Percentiles rank a stretch among this genome's conserved stretches.
phyloP scores from a whole-genome alignment of 2,797 vertebrate genomes.

The Oryzias dopingdopingensis region DNA sequence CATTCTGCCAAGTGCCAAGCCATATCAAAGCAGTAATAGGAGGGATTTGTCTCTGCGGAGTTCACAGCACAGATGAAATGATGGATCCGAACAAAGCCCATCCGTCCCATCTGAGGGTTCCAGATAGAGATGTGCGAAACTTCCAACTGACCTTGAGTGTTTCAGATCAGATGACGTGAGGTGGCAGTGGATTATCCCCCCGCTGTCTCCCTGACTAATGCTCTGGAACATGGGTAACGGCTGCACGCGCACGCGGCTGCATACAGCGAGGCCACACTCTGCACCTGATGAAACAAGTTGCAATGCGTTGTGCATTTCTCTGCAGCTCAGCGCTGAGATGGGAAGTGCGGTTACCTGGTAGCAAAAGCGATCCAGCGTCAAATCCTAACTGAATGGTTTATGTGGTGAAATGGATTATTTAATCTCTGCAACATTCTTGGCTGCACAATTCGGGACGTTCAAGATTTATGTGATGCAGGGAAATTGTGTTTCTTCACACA shows the following conservation, averaged over 20 bases:
- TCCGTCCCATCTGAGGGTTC: conserved; percentile 28
- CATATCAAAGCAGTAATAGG: conserved; percentile 40
- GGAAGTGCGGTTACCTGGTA: too few relatives aligned
- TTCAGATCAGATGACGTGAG: conserved; percentile 46
- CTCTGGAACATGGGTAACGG: conserved; percentile 2
- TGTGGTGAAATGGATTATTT: too few relatives aligned
- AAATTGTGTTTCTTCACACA: too few relatives aligned
- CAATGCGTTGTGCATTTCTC: conserved; percentile 21
- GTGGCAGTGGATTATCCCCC: conserved; percentile 18
- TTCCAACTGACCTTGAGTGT: conserved; percentile 41
- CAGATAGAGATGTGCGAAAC: conserved; percentile 35
- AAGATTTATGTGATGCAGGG: too few relatives aligned
- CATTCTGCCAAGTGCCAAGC: conserved; percentile 20
- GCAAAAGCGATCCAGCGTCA: too few relatives aligned
- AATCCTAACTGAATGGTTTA: too few relatives aligned
- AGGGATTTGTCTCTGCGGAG: conserved; percentile 36
- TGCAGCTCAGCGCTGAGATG: too few relatives aligned
- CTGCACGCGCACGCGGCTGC: background rate
- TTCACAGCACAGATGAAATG: conserved; percentile 32
- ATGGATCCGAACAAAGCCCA: conserved; percentile 34
- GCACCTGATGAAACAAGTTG: conserved; percentile 55
- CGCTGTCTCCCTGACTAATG: conserved; percentile 4
- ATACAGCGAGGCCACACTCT: conserved; percentile 11
- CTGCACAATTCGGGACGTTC: too few relatives aligned
- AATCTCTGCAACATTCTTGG: too few relatives aligned